A percentile compares a stretch with the other conserved stretches of the same genome.
These are phyloP conservation scores for Triplophysa yarkandensis DNA, from an alignment of 2,797 vertebrate genomes.

Conservation along the genomic window DNA sequence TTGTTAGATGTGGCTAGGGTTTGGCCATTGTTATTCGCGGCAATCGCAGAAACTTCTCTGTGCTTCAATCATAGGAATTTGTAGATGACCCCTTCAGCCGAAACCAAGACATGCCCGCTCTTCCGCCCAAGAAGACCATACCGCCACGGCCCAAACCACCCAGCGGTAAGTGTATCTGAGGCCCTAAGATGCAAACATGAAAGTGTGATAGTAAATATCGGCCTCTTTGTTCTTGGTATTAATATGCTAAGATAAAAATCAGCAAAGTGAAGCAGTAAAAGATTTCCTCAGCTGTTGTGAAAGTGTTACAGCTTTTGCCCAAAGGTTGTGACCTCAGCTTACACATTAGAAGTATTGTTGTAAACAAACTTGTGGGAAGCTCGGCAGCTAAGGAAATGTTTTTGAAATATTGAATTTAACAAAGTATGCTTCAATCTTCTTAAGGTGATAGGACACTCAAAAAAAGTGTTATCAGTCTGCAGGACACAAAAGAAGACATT, in stretches of 20 bases:
- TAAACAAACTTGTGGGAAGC: neutral
- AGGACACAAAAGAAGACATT: too few relatives aligned
- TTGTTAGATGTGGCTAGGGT: slow-evolving; percentile 38
- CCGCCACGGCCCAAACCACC: slow-evolving; percentile 93
- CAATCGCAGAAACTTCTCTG: neutral
- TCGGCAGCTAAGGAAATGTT: too few relatives aligned
- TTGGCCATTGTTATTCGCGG: neutral
- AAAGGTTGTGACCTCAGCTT: slow-evolving; percentile 12
- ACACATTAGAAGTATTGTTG: slow-evolving; percentile 14
- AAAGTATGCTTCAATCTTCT: too few relatives aligned
- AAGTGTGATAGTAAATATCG: neutral
- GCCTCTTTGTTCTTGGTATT: neutral
- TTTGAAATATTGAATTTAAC: too few relatives aligned
- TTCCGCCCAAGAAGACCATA: slow-evolving; percentile 92
- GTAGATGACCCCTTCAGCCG: slow-evolving; percentile 90
- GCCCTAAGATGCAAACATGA: neutral
- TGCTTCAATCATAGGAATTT: slow-evolving; percentile 71
- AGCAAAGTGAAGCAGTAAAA: neutral
- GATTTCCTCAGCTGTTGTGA: slow-evolving; percentile 14
- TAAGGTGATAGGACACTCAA: too few relatives aligned
- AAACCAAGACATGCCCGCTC: slow-evolving; percentile 89
- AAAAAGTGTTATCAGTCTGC: too few relatives aligned
- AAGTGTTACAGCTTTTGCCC: slow-evolving; percentile 6
- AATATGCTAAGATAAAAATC: neutral
- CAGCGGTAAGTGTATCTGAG: slow-evolving; percentile 83